These are phyloP conservation scores for Cecropterus lyciades DNA, from an alignment of 1,140 invertebrate genomes.

Conservation along the genomic window DNA sequence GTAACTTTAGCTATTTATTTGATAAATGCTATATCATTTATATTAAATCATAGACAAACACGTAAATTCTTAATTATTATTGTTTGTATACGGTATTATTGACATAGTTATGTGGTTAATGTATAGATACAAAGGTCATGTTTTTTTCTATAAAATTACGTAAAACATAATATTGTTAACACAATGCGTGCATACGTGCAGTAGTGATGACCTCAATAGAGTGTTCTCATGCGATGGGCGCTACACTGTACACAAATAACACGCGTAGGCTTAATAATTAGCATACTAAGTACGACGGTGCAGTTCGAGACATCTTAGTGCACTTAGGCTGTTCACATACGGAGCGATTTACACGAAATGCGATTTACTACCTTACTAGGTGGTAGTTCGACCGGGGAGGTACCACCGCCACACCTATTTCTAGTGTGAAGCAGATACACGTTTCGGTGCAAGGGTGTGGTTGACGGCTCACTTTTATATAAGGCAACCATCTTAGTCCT, in stretches of 20 bases:
- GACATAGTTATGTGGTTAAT: background rate
- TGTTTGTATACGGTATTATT: background rate
- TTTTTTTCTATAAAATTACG: background rate
- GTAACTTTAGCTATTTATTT: too few species aligned
- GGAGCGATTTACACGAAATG: background rate
- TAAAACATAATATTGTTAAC: background rate
- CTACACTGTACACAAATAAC: conserved; percentile 27
- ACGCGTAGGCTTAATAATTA: conserved; percentile 33
- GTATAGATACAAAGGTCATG: background rate
- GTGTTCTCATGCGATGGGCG: conserved; percentile 30
- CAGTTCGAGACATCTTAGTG: conserved; percentile 13
- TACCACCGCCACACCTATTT: too few species aligned
- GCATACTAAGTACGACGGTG: conserved; percentile 21
- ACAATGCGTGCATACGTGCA: conserved; percentile 1
- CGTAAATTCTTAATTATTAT: too few species aligned
- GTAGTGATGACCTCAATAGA: conserved; percentile 27
- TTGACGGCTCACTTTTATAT: too few species aligned
- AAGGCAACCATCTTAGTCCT: too few species aligned
- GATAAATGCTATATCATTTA: too few species aligned
- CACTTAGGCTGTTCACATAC: background rate
- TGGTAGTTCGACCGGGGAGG: too few species aligned
- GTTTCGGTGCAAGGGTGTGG: too few species aligned
- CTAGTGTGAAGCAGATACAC: too few species aligned
- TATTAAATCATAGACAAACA: too few species aligned
- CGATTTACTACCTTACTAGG: too few species aligned